Evolutionary conservation across 1,140 invertebrate genomes (phyloP), one percentile per base, ranked within the genome.

Genomic region (Caenorhabditis briggsae): DNA sequence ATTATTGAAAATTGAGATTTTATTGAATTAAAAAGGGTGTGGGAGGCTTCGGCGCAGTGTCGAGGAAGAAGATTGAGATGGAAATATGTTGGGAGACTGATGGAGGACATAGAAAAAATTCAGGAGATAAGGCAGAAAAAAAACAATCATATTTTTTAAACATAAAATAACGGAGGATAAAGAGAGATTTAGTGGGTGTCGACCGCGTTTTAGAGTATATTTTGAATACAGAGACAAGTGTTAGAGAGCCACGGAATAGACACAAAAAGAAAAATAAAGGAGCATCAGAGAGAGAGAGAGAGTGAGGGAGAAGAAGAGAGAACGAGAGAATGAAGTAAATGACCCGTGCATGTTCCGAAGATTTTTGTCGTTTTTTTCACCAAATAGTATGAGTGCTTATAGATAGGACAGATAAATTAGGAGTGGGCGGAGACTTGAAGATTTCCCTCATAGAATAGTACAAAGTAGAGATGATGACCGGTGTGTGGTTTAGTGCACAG

Each of bases 261-360:
- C 48, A 56, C 33, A 33, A 33, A 33, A 33, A 33, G 33, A 33
- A 33, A 33, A 33, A 33, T 33, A n/a, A 58, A 33, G n/a, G 48
- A 53, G 33, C 88, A 18, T 14, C 20, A 86, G 65, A 61, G 16
- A n/a, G 18, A 41, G 65, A 85, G 16, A 86, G 65, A 61, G 56
- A 58, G 56, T 58, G 18, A 2, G n/a, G 56, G 18, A n/a, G 18
- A 58, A n/a, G 12, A 16, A 58, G 18, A 25, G 58, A 23, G 23
- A 61, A 12, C 18, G 59, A 61, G 48, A 53, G 48, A 65, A 20
- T 64, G 50, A 41, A 59, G 64, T 18, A 85, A 33, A 86, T n/a
- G 33, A 86, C 59, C 55, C 83, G 59, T 83, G 33, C 6, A 86
- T 65, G 33, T 53, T 82, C 50, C 25, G 33, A 59, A 18, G 20